Evolutionary conservation across 1,140 invertebrate genomes (phyloP).

Genomic region (Pseudachorutes palmiensis): DNA sequence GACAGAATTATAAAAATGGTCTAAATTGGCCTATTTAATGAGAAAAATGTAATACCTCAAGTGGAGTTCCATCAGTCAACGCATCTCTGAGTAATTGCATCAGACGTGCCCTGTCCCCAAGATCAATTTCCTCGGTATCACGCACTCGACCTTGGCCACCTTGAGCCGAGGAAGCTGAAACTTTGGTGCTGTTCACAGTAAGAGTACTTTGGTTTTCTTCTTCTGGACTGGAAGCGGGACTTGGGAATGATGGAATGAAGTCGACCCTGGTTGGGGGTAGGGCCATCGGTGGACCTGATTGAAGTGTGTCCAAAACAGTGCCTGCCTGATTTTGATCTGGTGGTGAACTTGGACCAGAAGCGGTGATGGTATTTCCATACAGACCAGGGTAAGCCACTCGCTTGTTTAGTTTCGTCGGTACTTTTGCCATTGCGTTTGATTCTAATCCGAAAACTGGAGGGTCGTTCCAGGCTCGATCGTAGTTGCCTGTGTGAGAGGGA

Average conservation of each 20-base stretch:
- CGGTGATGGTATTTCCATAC: neutral
- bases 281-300: neutral
- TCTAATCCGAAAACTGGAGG: neutral
- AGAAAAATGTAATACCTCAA: too few relatives aligned
- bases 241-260: slow-evolving; percentile 1
- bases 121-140: too few relatives aligned
- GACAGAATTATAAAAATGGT: too few relatives aligned
- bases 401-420: slow-evolving; percentile 7
- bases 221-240: neutral
- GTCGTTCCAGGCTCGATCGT: slow-evolving; percentile 9
- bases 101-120: too few relatives aligned
- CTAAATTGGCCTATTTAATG: too few relatives aligned
- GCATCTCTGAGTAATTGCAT: too few relatives aligned
- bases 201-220: neutral
- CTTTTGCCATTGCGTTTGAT: neutral
- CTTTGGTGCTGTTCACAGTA: neutral
- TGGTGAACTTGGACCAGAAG: neutral
- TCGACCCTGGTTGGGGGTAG: neutral
- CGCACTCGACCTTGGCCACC: too few relatives aligned
- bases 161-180: too few relatives aligned
- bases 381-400: slow-evolving; percentile 8
- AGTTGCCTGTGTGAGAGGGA: neutral
- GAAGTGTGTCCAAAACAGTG: neutral
- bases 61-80: too few relatives aligned
- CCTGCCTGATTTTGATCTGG: neutral